These are phyloP conservation scores for Homalodisca vitripennis DNA, from an alignment of 1,140 invertebrate species.

Conservation along the genomic window DNA sequence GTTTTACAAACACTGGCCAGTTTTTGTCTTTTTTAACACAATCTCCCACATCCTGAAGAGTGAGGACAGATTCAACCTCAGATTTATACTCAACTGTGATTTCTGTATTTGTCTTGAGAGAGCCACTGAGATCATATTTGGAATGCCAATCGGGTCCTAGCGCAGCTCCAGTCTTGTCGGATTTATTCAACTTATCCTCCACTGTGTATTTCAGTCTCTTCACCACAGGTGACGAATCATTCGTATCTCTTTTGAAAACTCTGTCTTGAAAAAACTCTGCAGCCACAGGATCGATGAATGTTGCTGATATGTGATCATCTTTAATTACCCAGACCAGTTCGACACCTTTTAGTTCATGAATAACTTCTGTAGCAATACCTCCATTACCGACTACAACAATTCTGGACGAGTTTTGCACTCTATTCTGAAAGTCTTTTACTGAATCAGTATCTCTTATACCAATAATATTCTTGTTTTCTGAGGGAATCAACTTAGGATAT, in stretches of 20 bases:
- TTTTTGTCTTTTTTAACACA: constrained; percentile 45
- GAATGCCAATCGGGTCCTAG: constrained; percentile 94
- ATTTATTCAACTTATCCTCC: constrained; percentile 48
- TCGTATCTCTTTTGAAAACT: constrained; percentile 45
- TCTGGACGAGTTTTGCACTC: constrained; percentile 63
- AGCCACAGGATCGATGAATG: constrained; percentile 95
- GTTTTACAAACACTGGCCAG: constrained; percentile 71
- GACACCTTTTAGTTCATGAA: constrained; percentile 80
- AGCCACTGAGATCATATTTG: constrained; percentile 63
- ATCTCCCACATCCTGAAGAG: constrained; percentile 45
- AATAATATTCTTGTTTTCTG: constrained; percentile 65
- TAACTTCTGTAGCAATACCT: constrained; percentile 95
- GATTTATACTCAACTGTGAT: constrained; percentile 64
- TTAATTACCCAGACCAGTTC: constrained; percentile 93
- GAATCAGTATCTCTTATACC: constrained; percentile 97
- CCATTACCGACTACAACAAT: constrained; percentile 93
- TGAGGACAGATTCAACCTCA: constrained; percentile 57
- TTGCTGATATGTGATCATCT: constrained; percentile 87
- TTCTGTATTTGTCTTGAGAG: constrained; percentile 44
- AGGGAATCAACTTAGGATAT: constrained; percentile 71
- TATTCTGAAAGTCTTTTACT: constrained; percentile 73
- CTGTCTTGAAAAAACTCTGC: constrained; percentile 83
- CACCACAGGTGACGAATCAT: constrained; percentile 45
- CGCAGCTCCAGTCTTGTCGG: constrained; percentile 67
- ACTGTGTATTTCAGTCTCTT: constrained; percentile 68